These are phyloP conservation scores for Gymnosoma rotundatum DNA, from an alignment of 2,888 invertebrate genomes.

Conservation along the genomic window DNA sequence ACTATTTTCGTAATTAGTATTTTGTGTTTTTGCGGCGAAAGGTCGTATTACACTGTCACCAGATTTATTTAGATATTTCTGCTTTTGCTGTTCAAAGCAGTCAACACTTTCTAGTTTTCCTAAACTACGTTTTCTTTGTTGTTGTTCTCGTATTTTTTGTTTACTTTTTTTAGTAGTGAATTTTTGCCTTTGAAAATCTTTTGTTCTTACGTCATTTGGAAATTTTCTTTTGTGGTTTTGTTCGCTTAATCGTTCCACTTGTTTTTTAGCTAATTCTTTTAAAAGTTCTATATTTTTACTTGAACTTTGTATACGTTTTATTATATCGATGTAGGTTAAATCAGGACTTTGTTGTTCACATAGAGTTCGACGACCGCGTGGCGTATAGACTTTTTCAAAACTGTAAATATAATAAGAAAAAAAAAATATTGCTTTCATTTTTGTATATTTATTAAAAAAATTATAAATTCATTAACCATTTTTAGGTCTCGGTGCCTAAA, in stretches of 20 bases:
- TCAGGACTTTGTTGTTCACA: slow-evolving; percentile 75
- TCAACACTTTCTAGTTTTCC: slow-evolving; percentile 68
- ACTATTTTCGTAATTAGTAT: background rate
- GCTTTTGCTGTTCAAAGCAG: slow-evolving; percentile 46
- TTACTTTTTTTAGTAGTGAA: slow-evolving; percentile 32
- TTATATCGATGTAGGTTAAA: slow-evolving; percentile 76
- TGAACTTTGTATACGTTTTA: slow-evolving; percentile 76
- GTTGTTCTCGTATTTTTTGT: background rate
- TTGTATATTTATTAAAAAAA: no score
- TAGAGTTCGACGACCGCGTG: slow-evolving; percentile 75
- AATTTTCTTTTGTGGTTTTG: slow-evolving; percentile 25
- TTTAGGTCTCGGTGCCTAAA: no score
- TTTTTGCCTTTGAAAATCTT: slow-evolving; percentile 21
- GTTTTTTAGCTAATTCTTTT: slow-evolving; percentile 41
- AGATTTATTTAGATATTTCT: slow-evolving; percentile 13
- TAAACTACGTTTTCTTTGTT: slow-evolving; percentile 55
- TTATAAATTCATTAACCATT: no score
- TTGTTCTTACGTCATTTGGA: slow-evolving; percentile 2
- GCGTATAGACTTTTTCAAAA: slow-evolving; percentile 74
- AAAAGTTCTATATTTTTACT: slow-evolving; percentile 52
- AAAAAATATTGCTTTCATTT: background rate
- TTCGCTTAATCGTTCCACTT: slow-evolving; percentile 31
- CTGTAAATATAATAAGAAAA: slow-evolving; percentile 72
- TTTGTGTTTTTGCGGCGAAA: slow-evolving; percentile 8
- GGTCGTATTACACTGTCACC: slow-evolving; percentile 46